Percentiles rank a stretch among this genome's conserved stretches.
phyloP scores from a whole-genome alignment of 2,113 vertebrate species.

The Nannospalax galili region DNA sequence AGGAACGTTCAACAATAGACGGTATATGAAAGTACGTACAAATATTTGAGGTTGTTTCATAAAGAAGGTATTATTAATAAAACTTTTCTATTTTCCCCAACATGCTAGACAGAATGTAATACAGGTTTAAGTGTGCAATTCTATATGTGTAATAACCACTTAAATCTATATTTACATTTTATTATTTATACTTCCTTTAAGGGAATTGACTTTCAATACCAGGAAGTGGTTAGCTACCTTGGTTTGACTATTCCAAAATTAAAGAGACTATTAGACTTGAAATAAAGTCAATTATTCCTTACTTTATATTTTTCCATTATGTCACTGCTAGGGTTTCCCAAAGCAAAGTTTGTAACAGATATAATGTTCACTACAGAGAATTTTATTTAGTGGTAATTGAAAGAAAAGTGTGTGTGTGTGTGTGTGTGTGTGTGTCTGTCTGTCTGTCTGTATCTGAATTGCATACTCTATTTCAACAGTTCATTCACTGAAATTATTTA shows the following conservation, averaged over 20 bases:
- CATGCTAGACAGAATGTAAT: slow-evolving; percentile 50
- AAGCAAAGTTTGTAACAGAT: background rate
- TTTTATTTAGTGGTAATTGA: background rate
- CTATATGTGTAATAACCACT: too few relatives aligned
- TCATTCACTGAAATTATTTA: slow-evolving; percentile 6
- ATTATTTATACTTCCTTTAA: slow-evolving; percentile 23
- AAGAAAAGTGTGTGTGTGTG: background rate
- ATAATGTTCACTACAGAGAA: background rate
- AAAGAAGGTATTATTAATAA: slow-evolving; percentile 63
- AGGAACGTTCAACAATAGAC: slow-evolving; percentile 47
- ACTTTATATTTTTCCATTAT: background rate
- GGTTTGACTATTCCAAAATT: slow-evolving; percentile 44
- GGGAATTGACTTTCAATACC: background rate
- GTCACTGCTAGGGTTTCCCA: slow-evolving; percentile 25
- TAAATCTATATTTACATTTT: too few relatives aligned
- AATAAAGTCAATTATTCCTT: background rate
- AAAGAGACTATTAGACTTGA: background rate
- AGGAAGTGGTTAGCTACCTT: background rate
- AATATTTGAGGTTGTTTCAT: slow-evolving; percentile 38
- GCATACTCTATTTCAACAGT: background rate
- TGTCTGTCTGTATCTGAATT: background rate
- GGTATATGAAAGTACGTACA: slow-evolving; percentile 63
- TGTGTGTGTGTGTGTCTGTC: background rate
- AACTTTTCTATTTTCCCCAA: slow-evolving; percentile 70
- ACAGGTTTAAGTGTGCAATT: too few relatives aligned